Conservation (phyloP, 2,113 vertebrate genomes). For the Malurus alboscapulatus region DNA sequence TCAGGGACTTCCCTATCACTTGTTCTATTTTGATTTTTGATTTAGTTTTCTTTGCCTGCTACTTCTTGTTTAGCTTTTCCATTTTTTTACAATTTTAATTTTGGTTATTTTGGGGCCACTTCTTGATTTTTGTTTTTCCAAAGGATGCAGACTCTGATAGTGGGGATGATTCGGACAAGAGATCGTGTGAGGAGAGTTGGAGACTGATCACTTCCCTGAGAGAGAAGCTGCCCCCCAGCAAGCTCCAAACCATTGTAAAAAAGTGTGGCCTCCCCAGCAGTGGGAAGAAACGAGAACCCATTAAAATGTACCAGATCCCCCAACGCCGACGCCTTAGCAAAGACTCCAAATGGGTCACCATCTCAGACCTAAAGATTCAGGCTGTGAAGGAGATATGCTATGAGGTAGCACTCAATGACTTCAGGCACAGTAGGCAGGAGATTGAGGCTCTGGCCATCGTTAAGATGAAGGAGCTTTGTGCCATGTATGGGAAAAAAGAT, state of each 20-base stretch:
- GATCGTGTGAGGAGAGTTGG: constrained; percentile 99
- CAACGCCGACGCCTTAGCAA: constrained; percentile 94
- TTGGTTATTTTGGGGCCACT: constrained; percentile 91
- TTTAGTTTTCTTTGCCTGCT: constrained; percentile 76
- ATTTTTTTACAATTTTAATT: constrained; percentile 87
- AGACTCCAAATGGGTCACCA: constrained; percentile 98
- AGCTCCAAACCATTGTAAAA: constrained; percentile 98
- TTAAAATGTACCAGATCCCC: constrained; percentile 98
- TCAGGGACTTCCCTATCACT: constrained; percentile 52
- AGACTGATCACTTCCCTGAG: constrained; percentile 98
- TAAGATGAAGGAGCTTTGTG: constrained; percentile 98
- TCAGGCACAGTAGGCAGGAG: constrained; percentile 95
- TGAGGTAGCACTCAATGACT: constrained; percentile 97
- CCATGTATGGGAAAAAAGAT: constrained; percentile 94
- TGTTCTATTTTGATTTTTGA: constrained; percentile 66
- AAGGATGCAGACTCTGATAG: constrained; percentile 99
- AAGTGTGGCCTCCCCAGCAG: constrained; percentile 99
- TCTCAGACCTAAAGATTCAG: constrained; percentile 98
- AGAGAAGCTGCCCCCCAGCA: constrained; percentile 99
- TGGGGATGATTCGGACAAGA: constrained; percentile 99
- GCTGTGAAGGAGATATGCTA: constrained; percentile 99
- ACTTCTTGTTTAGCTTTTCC: constrained; percentile 76
- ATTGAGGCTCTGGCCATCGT: constrained; percentile 98
- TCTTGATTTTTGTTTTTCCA: constrained; percentile 92
- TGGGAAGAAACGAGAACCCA: constrained; percentile 92